Percentiles rank a stretch among this genome's conserved stretches.
Conservation (phyloP, 2,113 vertebrate species). For the Nothobranchius kuhntae region DNA sequence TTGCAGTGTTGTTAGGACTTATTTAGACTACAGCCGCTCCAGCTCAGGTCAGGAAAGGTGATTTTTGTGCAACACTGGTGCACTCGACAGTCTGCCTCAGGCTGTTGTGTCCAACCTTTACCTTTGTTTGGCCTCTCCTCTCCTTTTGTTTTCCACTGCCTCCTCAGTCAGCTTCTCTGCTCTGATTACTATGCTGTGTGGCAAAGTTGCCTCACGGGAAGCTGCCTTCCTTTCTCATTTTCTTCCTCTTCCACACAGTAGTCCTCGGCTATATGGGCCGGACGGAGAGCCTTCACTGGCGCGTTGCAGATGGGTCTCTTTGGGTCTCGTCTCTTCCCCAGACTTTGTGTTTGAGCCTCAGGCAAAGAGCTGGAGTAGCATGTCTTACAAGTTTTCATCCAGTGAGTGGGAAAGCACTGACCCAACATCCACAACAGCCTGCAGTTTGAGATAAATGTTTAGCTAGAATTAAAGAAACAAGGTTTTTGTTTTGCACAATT, state of each 20-base stretch:
- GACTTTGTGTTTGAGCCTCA: constrained; percentile 22
- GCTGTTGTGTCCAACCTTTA: constrained; percentile 54
- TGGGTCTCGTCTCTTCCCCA: neutral
- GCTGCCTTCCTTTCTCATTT: constrained; percentile 22
- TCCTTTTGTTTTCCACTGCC: constrained; percentile 23
- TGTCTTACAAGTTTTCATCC: constrained; percentile 12
- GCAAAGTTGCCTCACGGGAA: constrained; percentile 31
- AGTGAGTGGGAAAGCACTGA: constrained; percentile 2
- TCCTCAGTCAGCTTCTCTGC: constrained; percentile 19
- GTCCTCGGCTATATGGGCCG: constrained; percentile 23
- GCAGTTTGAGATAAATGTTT: neutral
- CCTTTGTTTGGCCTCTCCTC: constrained; percentile 16
- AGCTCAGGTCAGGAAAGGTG: constrained; percentile 9
- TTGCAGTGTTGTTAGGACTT: neutral
- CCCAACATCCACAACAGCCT: neutral
- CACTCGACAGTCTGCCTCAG: constrained; percentile 39
- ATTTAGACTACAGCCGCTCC: constrained; percentile 8
- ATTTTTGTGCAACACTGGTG: constrained; percentile 27
- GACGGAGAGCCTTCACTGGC: constrained; percentile 14
- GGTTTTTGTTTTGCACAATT: neutral
- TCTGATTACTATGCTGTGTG: constrained; percentile 21
- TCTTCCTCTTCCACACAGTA: constrained; percentile 10
- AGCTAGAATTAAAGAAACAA: neutral
- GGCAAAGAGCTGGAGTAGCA: constrained; percentile 6
- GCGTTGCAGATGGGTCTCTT: constrained; percentile 17